Evolutionary conservation across 2,888 invertebrate genomes (phyloP).

Genomic region (Rhorus exstirpatorius): DNA sequence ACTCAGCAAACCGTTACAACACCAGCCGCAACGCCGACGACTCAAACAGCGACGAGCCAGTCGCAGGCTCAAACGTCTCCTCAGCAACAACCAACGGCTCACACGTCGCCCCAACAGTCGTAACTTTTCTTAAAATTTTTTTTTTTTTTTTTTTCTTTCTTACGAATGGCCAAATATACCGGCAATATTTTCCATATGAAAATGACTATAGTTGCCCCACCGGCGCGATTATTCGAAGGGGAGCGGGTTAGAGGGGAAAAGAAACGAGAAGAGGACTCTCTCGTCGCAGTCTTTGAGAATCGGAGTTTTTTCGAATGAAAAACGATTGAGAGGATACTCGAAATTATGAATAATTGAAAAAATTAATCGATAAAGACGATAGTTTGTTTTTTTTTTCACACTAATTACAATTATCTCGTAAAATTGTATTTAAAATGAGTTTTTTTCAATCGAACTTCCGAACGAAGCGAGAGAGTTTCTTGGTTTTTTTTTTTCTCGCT

Average conservation of each 20-base stretch:
- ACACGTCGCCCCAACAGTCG: conserved; percentile 84
- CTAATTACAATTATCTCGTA: too few species aligned
- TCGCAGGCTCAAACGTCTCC: conserved; percentile 69
- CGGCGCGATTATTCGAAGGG: conserved; percentile 26
- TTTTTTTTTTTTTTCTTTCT: conserved; percentile 57
- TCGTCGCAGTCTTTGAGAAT: background rate
- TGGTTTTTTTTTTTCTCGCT: conserved; percentile 24
- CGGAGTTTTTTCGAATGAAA: conserved; percentile 21
- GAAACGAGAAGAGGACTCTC: background rate
- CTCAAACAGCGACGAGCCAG: conserved; percentile 65
- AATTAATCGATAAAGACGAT: too few species aligned
- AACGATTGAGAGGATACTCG: background rate
- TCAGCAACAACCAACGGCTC: conserved; percentile 79
- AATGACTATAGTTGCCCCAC: conserved; percentile 43
- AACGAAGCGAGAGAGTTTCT: conserved; percentile 5
- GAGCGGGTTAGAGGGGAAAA: background rate
- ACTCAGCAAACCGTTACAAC: conserved; percentile 33
- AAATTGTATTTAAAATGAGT: too few species aligned
- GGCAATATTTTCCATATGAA: conserved; percentile 34
- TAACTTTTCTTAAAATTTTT: conserved; percentile 73
- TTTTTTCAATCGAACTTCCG: conserved; percentile 38
- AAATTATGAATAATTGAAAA: too few species aligned
- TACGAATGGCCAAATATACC: conserved; percentile 48
- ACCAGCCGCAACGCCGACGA: conserved; percentile 63
- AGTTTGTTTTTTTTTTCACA: background rate